Base-by-base conservation (phyloP, 1,140 invertebrate genomes). In the Drosophila murphyi region DNA sequence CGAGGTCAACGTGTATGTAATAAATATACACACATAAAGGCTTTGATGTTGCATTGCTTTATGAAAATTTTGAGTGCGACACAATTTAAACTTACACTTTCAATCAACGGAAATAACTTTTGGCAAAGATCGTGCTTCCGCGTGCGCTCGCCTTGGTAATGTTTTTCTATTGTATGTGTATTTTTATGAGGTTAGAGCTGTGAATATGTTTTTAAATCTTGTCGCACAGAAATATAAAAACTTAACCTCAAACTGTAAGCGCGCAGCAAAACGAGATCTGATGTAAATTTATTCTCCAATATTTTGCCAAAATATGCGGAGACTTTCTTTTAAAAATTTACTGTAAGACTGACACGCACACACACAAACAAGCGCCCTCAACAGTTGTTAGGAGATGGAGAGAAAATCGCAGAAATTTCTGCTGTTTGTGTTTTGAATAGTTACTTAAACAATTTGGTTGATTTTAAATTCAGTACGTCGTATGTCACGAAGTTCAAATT, bases 311-410 rank as follows among this genome's bases (percentile, higher is more conserved):
- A 63, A 48, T 39, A 20, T 47, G 37, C n/a, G 10, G 37, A 35
- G 28, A 12, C 32, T 51, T 77, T 79, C 62, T 63, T 20, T 75
- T 68, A 56, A 35, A 68, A 77, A 67, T 59, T 64, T 76, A 69
- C 82, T 87, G 59, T 60, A 64, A 85, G 78, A 75, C 32, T 89
- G 86, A 86, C 85, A 89, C 85, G 74, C 85, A 89, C 74, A 82
- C 69, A 75, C 35, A 76, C 61, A 70, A 20, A 20, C 20, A 20
- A 20, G 20, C 20, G 20, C 63, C 80, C 68, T 68, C 63, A 77
- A 68, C 69, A 89, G 78, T 57, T 41, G 55, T 20, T 20, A 20
- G 50, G 57, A 61, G 52, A 47, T 56, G 20, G 45, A 69, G 65
- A 77, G 70, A 73, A 83, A 72, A 35, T 43, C 35, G 41, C 56